These are phyloP conservation scores for Laterallus jamaicensis DNA, from an alignment of 2,113 vertebrate species.

Conservation along the genomic window DNA sequence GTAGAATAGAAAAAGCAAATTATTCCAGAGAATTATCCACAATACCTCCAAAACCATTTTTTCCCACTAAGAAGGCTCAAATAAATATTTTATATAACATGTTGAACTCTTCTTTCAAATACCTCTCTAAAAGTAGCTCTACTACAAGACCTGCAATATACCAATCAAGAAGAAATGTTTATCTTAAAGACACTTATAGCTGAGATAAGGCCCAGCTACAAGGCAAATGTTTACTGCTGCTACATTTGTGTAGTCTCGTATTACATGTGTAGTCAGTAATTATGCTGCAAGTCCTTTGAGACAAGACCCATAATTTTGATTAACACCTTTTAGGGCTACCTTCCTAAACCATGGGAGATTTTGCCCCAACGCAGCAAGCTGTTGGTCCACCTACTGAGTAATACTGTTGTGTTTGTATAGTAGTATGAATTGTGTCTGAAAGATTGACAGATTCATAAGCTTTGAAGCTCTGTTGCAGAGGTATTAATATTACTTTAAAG, in stretches of 20 bases:
- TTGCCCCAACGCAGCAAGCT: background rate
- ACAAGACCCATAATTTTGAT: background rate
- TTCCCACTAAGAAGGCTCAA: background rate
- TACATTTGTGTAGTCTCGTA: background rate
- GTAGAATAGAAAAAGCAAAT: background rate
- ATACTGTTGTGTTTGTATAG: background rate
- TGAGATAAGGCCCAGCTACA: background rate
- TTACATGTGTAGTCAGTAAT: background rate
- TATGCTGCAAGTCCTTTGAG: background rate
- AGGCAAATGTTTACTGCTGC: background rate
- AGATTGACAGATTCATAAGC: background rate
- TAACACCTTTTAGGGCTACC: background rate
- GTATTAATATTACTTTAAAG: background rate
- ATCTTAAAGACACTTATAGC: background rate
- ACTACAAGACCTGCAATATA: background rate
- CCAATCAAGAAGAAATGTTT: background rate
- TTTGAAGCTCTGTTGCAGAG: background rate
- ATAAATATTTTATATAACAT: background rate
- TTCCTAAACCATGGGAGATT: background rate
- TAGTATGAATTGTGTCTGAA: background rate
- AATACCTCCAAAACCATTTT: background rate
- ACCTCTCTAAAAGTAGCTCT: background rate
- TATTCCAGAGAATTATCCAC: background rate
- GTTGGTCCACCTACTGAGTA: background rate
- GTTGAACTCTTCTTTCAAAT: background rate